Evolutionary conservation across 2,113 vertebrate genomes (phyloP).

Genomic region (Climacteris rufus): DNA sequence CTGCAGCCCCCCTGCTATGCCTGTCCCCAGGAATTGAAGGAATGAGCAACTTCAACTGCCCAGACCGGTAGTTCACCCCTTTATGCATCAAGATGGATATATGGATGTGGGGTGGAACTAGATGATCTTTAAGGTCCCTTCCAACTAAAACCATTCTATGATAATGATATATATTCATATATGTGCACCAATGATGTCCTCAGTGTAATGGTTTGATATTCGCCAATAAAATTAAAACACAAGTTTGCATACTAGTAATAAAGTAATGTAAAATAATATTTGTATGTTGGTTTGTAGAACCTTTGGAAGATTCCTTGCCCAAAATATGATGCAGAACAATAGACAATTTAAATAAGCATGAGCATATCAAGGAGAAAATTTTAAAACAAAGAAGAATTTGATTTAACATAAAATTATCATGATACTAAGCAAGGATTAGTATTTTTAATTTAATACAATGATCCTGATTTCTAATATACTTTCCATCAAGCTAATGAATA

Average conservation of each 20-base stretch:
- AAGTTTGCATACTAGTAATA: neutral
- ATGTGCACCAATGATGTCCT: neutral
- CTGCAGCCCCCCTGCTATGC: neutral
- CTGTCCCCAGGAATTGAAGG: neutral
- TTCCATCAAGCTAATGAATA: constrained; percentile 12
- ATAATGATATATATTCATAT: neutral
- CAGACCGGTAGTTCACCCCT: neutral
- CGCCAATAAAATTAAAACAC: neutral
- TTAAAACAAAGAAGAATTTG: neutral
- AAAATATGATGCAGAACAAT: neutral
- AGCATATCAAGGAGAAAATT: neutral
- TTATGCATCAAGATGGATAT: neutral
- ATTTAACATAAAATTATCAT: neutral
- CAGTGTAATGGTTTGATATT: neutral
- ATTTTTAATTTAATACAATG: neutral
- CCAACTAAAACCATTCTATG: neutral
- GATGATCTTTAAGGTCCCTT: no score
- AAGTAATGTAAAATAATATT: neutral
- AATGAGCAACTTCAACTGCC: neutral
- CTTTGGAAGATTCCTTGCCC: neutral
- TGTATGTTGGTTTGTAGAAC: neutral
- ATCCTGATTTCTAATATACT: neutral
- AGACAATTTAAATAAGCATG: neutral
- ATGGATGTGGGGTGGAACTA: neutral
- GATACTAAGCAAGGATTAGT: neutral